Conservation (phyloP, 2,797 vertebrate species). For the Cossypha heuglini region DNA sequence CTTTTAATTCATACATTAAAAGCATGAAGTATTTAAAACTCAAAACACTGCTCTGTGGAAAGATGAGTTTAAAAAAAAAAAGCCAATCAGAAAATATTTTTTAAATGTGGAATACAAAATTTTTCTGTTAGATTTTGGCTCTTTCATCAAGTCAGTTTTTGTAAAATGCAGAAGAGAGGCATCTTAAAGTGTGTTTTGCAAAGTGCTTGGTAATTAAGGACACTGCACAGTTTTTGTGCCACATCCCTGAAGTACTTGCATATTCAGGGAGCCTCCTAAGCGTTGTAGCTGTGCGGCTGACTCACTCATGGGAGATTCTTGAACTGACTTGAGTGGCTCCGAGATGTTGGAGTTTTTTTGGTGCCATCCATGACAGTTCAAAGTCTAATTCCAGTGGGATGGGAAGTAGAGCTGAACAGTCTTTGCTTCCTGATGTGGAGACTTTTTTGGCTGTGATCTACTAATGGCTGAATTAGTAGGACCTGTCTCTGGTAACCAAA, state of each 20-base stretch:
- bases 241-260: not conserved
- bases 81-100: not conserved
- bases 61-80: not conserved
- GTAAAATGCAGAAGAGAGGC: not conserved
- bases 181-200: not conserved
- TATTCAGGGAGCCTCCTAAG: not conserved
- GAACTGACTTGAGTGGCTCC: not conserved
- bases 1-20: not conserved
- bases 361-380: fast-evolving
- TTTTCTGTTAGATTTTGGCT: not conserved
- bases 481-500: not conserved
- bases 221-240: not conserved
- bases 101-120: not conserved
- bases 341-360: fast-evolving
- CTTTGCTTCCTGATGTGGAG: not conserved
- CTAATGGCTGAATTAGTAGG: not conserved
- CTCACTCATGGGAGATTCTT: not conserved
- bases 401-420: not conserved
- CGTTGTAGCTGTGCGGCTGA: not conserved
- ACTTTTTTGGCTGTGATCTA: not conserved
- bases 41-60: not conserved
- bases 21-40: not conserved
- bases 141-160: not conserved
- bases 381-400: not conserved
- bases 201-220: not conserved